A percentile compares a stretch with the other conserved stretches of the same genome.
Evolutionary conservation across 2,113 vertebrate genomes (phyloP).

Genomic region (Procavia capensis): DNA sequence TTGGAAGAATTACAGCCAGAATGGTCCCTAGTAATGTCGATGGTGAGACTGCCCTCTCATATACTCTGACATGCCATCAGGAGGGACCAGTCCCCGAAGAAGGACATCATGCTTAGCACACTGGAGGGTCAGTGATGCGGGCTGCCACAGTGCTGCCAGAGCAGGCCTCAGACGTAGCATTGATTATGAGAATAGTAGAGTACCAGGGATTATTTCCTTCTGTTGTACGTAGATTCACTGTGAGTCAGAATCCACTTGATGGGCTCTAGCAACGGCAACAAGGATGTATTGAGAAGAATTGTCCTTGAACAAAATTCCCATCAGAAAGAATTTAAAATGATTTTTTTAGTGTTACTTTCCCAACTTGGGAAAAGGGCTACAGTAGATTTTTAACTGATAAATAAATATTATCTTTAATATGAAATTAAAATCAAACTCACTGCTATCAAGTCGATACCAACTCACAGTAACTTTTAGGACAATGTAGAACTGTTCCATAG

Average conservation of each 20-base stretch:
- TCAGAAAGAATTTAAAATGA: background rate
- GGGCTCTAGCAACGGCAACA: background rate
- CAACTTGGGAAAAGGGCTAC: background rate
- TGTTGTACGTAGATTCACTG: background rate
- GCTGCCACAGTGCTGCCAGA: background rate
- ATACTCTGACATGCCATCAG: background rate
- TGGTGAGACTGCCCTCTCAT: background rate
- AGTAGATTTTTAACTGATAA: background rate
- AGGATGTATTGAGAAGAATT: background rate
- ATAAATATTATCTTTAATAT: background rate
- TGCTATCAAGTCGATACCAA: too few species aligned
- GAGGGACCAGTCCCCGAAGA: background rate
- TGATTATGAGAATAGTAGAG: background rate
- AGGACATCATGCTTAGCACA: background rate
- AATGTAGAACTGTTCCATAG: too few species aligned
- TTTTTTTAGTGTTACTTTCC: background rate
- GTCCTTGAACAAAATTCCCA: background rate
- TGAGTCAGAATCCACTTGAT: accelerated
- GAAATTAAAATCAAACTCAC: too few species aligned
- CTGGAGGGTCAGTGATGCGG: background rate
- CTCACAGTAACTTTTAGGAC: too few species aligned
- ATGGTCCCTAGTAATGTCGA: background rate
- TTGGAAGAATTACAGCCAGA: background rate
- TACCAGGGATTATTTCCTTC: background rate
- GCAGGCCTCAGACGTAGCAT: background rate